phyloP scores from a whole-genome alignment of 2,888 invertebrate species.

The Griposia aprilina region DNA sequence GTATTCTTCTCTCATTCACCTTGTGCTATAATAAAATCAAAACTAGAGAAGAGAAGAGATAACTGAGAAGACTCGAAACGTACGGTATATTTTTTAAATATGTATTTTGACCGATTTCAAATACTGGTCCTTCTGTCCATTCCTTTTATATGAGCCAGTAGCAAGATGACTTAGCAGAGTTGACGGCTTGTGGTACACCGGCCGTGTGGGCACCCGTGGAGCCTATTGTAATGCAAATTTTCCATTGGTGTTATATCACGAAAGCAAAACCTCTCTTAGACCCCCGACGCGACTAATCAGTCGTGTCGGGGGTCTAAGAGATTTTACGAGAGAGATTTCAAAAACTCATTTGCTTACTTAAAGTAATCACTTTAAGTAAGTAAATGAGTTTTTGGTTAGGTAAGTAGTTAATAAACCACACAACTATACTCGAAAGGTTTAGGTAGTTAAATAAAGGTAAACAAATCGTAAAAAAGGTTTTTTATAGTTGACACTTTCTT shows the following conservation, averaged over 20 bases:
- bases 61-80: background rate
- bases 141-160: background rate
- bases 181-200: background rate
- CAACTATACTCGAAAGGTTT: no score
- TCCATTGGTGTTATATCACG: background rate
- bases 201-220: background rate
- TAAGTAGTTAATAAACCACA: no score
- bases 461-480: no score
- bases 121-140: background rate
- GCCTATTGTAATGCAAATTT: background rate
- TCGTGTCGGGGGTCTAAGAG: no score
- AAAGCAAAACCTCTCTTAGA: background rate
- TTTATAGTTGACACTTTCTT: no score
- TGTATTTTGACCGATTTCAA: background rate
- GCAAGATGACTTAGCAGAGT: background rate
- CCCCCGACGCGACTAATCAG: background rate
- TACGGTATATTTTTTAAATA: background rate
- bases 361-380: background rate
- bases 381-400: no score
- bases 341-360: no score
- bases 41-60: background rate
- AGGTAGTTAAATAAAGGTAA: no score
- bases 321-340: no score
- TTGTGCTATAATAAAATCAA: no score
- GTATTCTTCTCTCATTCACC: background rate